phyloP scores from a whole-genome alignment of 1,140 invertebrate species.

The Brachionus rotundiformis region DNA sequence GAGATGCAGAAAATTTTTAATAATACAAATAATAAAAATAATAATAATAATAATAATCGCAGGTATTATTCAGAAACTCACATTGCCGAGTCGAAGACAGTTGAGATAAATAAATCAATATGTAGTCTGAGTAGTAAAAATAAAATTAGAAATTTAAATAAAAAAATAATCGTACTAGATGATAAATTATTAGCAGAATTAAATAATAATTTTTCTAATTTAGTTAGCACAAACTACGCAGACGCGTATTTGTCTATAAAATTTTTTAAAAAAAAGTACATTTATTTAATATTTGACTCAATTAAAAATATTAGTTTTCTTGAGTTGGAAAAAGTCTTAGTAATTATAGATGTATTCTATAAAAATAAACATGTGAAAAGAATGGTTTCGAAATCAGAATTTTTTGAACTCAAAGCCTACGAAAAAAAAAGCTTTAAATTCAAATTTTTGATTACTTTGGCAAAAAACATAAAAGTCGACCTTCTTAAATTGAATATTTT shows the following conservation, averaged over 20 bases:
- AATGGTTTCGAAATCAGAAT: conserved; percentile 22
- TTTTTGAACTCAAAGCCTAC: neutral
- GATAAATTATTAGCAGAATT: conserved; percentile 19
- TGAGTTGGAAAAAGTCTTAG: neutral
- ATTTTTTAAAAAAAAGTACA: conserved; percentile 31
- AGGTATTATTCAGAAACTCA: neutral
- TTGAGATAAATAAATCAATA: neutral
- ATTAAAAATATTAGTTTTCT: neutral
- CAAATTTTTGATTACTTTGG: conserved; percentile 29
- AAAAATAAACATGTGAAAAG: neutral
- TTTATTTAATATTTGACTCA: neutral
- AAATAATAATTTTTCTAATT: conserved; percentile 30
- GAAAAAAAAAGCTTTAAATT: conserved; percentile 26
- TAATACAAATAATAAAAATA: too few relatives aligned
- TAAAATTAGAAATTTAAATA: neutral
- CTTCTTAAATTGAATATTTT: conserved; percentile 15
- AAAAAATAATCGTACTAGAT: conserved; percentile 21
- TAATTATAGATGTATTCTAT: conserved; percentile 18
- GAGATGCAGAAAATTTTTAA: neutral
- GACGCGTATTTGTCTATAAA: conserved; percentile 31
- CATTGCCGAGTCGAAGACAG: neutral
- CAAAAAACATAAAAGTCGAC: neutral
- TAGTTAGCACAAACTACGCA: conserved; percentile 1
- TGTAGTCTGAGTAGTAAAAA: neutral
- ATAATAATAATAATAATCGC: conserved; percentile 7